Base-by-base conservation (phyloP, 2,797 vertebrate genomes). In the Amazona ochrocephala region DNA sequence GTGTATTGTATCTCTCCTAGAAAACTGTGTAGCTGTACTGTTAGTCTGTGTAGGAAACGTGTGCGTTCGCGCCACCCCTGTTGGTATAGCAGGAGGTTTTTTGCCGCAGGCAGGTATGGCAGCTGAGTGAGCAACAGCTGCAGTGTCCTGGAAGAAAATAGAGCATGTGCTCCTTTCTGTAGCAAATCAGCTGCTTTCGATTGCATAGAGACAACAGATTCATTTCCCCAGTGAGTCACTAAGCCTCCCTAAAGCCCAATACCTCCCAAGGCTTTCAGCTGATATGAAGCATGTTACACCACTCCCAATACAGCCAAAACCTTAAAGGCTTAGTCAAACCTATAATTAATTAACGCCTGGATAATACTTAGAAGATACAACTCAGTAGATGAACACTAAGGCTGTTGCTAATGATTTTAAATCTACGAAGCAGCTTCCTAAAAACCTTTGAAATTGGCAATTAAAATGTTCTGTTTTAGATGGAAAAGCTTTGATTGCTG, bases 371-470 rank as follows among this genome's bases (percentile, higher is more conserved):
- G 67, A 92, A 92, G 77, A 51, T 95, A 48, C 12, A 84, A 78
- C 44, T 80, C 27, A 22, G 37, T 90, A 62, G 82, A 91, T 88
- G 87, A 90, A 77, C 19, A 6, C 26, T 86, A 80, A 84, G 42
- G 53, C 75, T 72, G 32, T 87, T 89, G 75, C 66, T 92, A 91
- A 92, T 95, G 68, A 93, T 93, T 95, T 96, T 78, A 90, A 92
- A 92, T 87, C 89, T 93, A 39, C 0, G 1, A 81, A 92, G 62
- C 29, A 60, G 70, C 50, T 95, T 90, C 84, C 62, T 89, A 90
- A 95, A 93, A 90, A 24, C 75, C 68, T 90, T 92, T 87, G 75
- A 94, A 97, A 96, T 75, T 89, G 81, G 53, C 93, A 92, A 77
- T 96, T 95, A 93, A 32, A 83, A 51, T 82, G 27, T 71, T 90